phyloP scores from a whole-genome alignment of 2,797 vertebrate genomes.

The Sorex maritimensis region DNA sequence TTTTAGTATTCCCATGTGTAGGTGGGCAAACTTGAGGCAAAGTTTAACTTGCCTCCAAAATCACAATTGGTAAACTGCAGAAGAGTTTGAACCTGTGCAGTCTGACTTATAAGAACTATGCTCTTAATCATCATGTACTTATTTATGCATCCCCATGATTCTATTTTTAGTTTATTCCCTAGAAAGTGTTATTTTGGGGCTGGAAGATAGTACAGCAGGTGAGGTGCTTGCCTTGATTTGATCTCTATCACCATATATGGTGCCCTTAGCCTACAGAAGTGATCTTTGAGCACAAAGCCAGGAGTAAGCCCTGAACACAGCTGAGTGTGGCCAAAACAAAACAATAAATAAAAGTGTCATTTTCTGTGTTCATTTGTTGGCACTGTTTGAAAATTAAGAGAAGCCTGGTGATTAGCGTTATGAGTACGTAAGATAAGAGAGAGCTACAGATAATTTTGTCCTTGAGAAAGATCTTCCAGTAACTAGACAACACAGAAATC shows the following conservation, averaged over 20 bases:
- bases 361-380: neutral
- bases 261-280: too few relatives aligned
- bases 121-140: neutral
- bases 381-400: conserved; percentile 27
- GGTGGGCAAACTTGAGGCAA: neutral
- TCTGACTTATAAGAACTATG: neutral
- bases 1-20: neutral
- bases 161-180: conserved; percentile 21
- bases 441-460: neutral
- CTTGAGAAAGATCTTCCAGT: neutral
- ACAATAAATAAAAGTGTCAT: neutral
- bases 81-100: neutral
- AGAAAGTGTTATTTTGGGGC: neutral
- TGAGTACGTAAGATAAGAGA: neutral
- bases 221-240: too few relatives aligned
- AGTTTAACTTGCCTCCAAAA: neutral
- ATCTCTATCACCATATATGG: too few relatives aligned
- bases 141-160: neutral
- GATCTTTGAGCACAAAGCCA: too few relatives aligned
- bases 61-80: neutral
- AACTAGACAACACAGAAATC: neutral
- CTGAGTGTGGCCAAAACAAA: too few relatives aligned
- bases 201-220: too few relatives aligned
- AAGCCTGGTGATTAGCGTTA: neutral
- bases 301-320: too few relatives aligned